Conservation (phyloP, 2,888 invertebrate species). For the Rambutsinella grinnellia region DNA sequence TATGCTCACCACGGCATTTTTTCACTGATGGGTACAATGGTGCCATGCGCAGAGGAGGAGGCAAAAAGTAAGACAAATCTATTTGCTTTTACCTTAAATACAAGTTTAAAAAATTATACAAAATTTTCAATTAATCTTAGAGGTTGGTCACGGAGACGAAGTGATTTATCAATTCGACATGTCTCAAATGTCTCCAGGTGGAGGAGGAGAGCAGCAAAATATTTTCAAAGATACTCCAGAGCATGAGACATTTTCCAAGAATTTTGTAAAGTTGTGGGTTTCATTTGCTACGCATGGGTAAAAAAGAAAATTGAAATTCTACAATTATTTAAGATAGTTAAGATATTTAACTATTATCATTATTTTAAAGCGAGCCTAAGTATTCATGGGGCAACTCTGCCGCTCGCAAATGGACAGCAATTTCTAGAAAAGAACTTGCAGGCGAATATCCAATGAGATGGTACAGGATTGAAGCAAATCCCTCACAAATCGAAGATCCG, state of each 20-base stretch:
- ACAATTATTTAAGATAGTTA: not conserved
- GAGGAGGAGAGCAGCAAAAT: slow-evolving; percentile 9
- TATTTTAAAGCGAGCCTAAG: slow-evolving; percentile 10
- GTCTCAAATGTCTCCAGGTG: not conserved
- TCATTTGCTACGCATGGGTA: slow-evolving; percentile 37
- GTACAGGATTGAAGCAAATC: slow-evolving; percentile 18
- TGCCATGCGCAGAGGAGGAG: too few species aligned
- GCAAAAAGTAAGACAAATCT: not conserved
- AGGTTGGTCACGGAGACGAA: slow-evolving; percentile 30
- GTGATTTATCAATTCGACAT: slow-evolving; percentile 5
- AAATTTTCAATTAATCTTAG: too few species aligned
- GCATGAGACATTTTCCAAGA: slow-evolving; percentile 31
- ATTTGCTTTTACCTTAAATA: not conserved
- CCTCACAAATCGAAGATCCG: not conserved
- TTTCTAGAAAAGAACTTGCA: slow-evolving; percentile 17
- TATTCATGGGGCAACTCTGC: slow-evolving; percentile 15
- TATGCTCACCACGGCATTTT: slow-evolving; percentile 25
- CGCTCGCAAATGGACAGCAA: not conserved
- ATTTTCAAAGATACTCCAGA: slow-evolving; percentile 27
- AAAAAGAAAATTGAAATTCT: not conserved
- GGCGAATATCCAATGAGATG: slow-evolving; percentile 7
- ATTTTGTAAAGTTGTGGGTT: slow-evolving; percentile 27
- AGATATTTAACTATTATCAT: not conserved
- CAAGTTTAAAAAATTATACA: too few species aligned
- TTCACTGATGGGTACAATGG: too few species aligned